phyloP scores from a whole-genome alignment of 37 sponge, comb jelly and placozoan genomes.

The Spongilla lacustris region DNA sequence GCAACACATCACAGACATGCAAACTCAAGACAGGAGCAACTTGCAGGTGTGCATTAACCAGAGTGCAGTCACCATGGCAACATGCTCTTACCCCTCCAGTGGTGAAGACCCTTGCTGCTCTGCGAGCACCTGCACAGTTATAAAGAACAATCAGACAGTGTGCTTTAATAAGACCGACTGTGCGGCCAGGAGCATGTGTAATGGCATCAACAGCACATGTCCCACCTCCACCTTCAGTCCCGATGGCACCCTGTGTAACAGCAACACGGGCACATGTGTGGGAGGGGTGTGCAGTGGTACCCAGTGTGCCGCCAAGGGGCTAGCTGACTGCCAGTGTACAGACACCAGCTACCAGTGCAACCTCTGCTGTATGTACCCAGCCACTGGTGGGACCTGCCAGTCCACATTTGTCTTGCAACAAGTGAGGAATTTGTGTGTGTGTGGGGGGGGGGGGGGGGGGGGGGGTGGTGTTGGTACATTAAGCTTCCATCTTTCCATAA shows the following conservation, averaged over 20 bases:
- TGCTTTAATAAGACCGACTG: background rate
- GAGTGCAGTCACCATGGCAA: background rate
- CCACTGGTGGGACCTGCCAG: background rate
- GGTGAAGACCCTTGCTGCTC: background rate
- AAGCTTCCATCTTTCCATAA: background rate
- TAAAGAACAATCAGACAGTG: background rate
- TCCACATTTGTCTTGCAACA: background rate
- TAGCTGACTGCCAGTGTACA: conserved; percentile 38
- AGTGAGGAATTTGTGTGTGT: background rate
- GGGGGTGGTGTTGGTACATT: too few species aligned
- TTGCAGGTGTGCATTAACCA: conserved; percentile 48
- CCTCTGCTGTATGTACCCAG: conserved; percentile 7
- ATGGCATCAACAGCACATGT: conserved; percentile 13
- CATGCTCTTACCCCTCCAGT: background rate
- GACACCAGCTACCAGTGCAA: conserved; percentile 2
- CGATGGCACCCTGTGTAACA: conserved; percentile 55
- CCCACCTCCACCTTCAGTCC: background rate
- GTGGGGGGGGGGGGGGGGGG: too few species aligned
- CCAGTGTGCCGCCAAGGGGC: conserved; percentile 22
- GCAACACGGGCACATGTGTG: conserved; percentile 54
- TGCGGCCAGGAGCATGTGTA: background rate
- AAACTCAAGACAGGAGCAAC: conserved; percentile 16
- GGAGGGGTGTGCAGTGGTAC: conserved; percentile 67
- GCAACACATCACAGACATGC: conserved; percentile 49
- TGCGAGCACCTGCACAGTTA: background rate